These are phyloP conservation scores for Charina bottae DNA, from an alignment of 2,113 vertebrate species.

Conservation along the genomic window DNA sequence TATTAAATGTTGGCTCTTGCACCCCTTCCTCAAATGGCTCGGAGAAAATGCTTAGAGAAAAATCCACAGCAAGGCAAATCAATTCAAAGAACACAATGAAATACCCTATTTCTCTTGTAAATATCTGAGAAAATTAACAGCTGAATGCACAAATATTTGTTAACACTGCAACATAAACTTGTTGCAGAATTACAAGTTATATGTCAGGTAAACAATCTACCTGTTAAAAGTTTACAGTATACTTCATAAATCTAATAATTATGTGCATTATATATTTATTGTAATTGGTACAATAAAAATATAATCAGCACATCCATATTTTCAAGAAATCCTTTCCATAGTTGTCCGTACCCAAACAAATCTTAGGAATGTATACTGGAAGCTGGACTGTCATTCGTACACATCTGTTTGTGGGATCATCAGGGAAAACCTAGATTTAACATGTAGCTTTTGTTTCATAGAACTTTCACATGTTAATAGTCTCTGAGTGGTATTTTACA, in stretches of 20 bases:
- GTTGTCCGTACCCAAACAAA: neutral
- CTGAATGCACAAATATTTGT: slow-evolving; percentile 40
- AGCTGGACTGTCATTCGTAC: neutral
- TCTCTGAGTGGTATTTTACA: slow-evolving; percentile 53
- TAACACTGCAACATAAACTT: slow-evolving; percentile 51
- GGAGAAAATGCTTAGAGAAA: slow-evolving; percentile 50
- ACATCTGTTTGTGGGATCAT: slow-evolving; percentile 48
- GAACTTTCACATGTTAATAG: slow-evolving; percentile 24
- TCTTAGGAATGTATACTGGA: neutral
- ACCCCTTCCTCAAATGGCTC: slow-evolving; percentile 30
- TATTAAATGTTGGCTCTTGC: slow-evolving; percentile 31
- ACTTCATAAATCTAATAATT: neutral
- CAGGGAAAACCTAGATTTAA: neutral
- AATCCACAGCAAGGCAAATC: slow-evolving; percentile 26
- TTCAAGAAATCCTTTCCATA: slow-evolving; percentile 6
- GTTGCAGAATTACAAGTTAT: slow-evolving; percentile 8
- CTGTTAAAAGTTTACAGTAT: slow-evolving; percentile 43
- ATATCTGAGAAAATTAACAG: slow-evolving; percentile 42
- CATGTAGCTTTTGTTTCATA: slow-evolving; percentile 41
- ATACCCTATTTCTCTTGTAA: slow-evolving; percentile 38
- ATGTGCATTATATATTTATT: neutral
- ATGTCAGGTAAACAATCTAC: slow-evolving; percentile 36
- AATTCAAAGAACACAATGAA: slow-evolving; percentile 55
- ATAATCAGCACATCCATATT: neutral
- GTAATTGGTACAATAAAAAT: neutral